phyloP scores from a whole-genome alignment of 2,113 vertebrate species.

The Centropus bengalensis region DNA sequence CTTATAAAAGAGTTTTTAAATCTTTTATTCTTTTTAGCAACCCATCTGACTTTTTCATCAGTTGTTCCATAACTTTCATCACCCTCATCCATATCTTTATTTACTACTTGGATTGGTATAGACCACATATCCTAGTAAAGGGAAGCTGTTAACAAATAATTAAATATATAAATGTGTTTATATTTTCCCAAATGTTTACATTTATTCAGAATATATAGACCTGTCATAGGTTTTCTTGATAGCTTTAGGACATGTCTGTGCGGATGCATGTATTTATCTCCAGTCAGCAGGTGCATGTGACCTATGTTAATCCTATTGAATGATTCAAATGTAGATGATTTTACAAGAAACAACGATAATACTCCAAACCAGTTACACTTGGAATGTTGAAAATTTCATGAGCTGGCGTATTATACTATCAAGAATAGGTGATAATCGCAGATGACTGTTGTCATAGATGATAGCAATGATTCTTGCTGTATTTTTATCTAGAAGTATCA shows the following conservation, averaged over 20 bases:
- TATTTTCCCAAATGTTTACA: neutral
- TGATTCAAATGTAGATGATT: neutral
- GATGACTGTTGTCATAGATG: neutral
- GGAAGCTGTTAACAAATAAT: neutral
- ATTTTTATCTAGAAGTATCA: neutral
- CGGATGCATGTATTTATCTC: neutral
- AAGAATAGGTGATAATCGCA: neutral
- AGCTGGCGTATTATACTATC: neutral
- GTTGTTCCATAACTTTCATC: neutral
- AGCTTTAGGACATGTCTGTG: neutral
- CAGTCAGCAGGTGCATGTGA: neutral
- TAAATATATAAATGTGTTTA: neutral
- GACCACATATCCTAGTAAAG: neutral
- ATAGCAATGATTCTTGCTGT: neutral
- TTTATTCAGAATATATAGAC: neutral
- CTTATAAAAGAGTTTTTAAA: neutral
- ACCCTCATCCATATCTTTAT: neutral
- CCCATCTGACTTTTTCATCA: neutral
- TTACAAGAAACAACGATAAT: neutral
- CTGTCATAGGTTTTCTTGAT: neutral
- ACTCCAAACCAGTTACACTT: neutral
- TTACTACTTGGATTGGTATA: neutral
- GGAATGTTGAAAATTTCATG: neutral
- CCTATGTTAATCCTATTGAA: neutral
- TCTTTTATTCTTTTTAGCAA: neutral